A percentile compares a stretch with the other conserved stretches of the same genome.
phyloP scores from a whole-genome alignment of 1,140 invertebrate genomes.

The Mizuhopecten yessoensis region DNA sequence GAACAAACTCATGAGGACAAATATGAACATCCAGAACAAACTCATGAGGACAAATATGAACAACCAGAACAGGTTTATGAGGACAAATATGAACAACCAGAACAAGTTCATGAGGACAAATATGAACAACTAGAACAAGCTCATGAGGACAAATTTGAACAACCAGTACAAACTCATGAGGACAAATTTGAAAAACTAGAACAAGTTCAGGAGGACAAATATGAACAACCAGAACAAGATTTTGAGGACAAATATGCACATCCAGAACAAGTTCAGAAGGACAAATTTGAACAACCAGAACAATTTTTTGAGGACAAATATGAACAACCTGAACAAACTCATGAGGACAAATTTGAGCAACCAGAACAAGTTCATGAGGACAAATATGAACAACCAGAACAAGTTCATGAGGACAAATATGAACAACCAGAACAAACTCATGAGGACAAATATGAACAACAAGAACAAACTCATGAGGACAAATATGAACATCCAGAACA shows the following conservation, averaged over 20 bases:
- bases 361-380: conserved; percentile 42
- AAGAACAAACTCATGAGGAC: neutral
- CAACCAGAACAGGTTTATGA: neutral
- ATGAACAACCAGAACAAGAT: neutral
- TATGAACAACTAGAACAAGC: neutral
- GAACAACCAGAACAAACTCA: neutral
- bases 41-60: neutral
- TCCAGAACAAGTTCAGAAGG: neutral
- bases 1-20: neutral
- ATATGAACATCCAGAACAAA: neutral
- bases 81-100: neutral
- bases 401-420: neutral
- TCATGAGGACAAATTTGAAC: neutral
- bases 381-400: neutral
- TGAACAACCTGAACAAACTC: neutral
- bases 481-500: neutral
- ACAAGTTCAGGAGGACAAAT: neutral
- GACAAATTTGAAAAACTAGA: neutral
- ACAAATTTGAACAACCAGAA: neutral
- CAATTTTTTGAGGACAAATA: neutral
- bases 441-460: neutral
- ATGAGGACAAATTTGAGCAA: neutral
- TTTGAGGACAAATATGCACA: neutral
- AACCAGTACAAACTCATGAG: neutral
- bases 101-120: neutral